Base-by-base conservation (phyloP, 2,113 vertebrate species). In the Mugil cephalus region DNA sequence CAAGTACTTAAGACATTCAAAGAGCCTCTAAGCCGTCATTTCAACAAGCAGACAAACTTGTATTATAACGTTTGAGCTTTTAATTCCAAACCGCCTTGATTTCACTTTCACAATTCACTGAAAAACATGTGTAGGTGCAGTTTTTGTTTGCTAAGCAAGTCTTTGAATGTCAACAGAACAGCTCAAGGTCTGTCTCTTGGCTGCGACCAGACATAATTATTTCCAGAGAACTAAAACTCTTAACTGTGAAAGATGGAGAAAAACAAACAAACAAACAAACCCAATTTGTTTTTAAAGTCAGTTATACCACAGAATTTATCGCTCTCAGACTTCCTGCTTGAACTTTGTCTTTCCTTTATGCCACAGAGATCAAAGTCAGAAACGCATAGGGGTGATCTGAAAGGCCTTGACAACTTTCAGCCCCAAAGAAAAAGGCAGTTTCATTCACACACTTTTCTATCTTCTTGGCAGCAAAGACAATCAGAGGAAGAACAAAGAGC, bases 1-100 rank as follows among this genome's bases (percentile, higher is more conserved):
- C 61, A 58, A 65, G 48, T 70, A 51, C 54, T 79, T 73, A 83
- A 80, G 53, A 46, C 53, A 40, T 39, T 85, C 66, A 84, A 80
- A 79, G 46, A 69, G 43, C 8, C 56, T 52, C 34, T 86, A 86
- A 87, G 77, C 79, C 72, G 7, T 60, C 46, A 15, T 74, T 58
- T 55, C n/a, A 60, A 12, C 11, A 34, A 46, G 66, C 46, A 73
- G 82, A 78, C 71, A 90, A 77, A 80, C 63, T 3, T 66, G 58
- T 18, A 6, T 14, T 42, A 60, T 14, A 21, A 48, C 45, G 39
- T 71, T 66, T 34, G 63, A 63, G 63, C 13, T 35, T 82, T 78
- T 73, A 14, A 24, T 55, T 52, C 21, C 14, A 7, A 80, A 75
- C 54, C n/a, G 10, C 47, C 51, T 73, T 50, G 14, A 72, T 79